Percentiles rank a stretch among this genome's conserved stretches.
Conservation (phyloP, 2,797 vertebrate genomes). For the Staurois parvus region DNA sequence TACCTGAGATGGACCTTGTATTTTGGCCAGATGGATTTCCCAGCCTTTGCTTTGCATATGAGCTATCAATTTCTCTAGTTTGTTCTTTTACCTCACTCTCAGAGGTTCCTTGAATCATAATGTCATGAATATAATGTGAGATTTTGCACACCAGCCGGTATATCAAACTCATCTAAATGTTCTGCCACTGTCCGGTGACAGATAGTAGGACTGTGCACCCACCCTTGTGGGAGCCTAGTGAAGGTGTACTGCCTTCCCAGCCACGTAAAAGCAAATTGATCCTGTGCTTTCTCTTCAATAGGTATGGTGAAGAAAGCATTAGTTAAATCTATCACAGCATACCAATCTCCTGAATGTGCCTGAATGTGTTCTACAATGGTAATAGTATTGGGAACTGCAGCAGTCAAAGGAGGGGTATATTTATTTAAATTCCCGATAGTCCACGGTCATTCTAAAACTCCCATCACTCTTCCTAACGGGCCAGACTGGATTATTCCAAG, state of each 20-base stretch:
- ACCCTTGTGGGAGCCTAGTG: neutral
- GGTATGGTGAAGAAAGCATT: conserved; percentile 11
- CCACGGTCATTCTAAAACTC: neutral
- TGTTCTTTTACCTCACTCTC: neutral
- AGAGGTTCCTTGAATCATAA: neutral
- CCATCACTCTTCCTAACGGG: conserved; percentile 5
- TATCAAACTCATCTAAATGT: neutral
- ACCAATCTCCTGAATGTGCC: neutral
- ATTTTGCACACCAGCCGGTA: neutral
- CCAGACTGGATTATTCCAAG: conserved; percentile 1
- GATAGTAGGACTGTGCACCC: neutral
- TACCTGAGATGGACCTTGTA: neutral
- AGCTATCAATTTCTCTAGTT: neutral
- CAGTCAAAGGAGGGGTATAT: neutral
- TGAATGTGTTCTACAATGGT: neutral
- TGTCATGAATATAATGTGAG: neutral
- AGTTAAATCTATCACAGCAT: neutral
- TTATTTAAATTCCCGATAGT: neutral
- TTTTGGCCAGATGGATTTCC: neutral
- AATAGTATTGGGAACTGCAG: neutral
- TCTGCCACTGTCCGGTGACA: conserved; percentile 3
- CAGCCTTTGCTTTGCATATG: neutral
- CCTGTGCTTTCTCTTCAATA: neutral
- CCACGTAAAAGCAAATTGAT: conserved; percentile 4
- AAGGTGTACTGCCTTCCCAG: neutral